These are phyloP conservation scores for Scaptodrosophila latifasciaeformis DNA, from an alignment of 2,888 invertebrate species.

Conservation along the genomic window DNA sequence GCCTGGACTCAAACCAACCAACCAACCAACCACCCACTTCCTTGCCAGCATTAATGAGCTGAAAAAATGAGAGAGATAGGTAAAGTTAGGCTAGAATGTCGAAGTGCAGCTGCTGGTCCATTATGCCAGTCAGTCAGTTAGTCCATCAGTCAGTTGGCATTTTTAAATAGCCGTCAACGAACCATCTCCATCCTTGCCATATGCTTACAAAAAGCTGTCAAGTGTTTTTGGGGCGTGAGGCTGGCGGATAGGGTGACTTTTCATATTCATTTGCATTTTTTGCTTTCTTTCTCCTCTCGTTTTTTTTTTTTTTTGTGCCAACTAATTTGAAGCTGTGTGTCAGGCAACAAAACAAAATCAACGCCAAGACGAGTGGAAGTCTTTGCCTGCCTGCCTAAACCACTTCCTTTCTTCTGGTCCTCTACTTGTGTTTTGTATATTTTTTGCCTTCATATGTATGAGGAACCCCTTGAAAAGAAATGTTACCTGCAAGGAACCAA, in stretches of 20 bases:
- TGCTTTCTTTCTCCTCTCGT: too few relatives aligned
- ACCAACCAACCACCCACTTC: not conserved
- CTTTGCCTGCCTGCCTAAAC: not conserved
- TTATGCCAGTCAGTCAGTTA: too few relatives aligned
- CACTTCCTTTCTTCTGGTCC: not conserved
- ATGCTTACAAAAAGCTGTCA: not conserved
- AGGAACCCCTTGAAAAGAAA: constrained; percentile 41
- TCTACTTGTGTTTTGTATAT: too few relatives aligned
- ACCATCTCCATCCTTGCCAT: too few relatives aligned
- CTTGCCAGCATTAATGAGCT: too few relatives aligned
- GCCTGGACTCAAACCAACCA: not conserved
- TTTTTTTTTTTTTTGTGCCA: constrained; percentile 68
- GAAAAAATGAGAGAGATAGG: too few relatives aligned
- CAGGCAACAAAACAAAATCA: constrained; percentile 59
- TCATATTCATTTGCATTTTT: constrained; percentile 60
- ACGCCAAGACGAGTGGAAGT: constrained; percentile 34
- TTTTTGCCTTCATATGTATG: too few relatives aligned
- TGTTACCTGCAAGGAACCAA: constrained; percentile 37
- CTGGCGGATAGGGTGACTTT: not conserved
- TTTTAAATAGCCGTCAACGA: constrained; percentile 2
- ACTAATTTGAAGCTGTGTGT: constrained; percentile 59
- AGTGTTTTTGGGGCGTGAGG: constrained; percentile 10
- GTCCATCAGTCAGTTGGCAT: constrained; percentile 2
- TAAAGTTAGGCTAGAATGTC: too few relatives aligned
- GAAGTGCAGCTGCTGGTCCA: too few relatives aligned